phyloP scores from a whole-genome alignment of 2,888 invertebrate genomes.

The Muschampia plurimacula region DNA sequence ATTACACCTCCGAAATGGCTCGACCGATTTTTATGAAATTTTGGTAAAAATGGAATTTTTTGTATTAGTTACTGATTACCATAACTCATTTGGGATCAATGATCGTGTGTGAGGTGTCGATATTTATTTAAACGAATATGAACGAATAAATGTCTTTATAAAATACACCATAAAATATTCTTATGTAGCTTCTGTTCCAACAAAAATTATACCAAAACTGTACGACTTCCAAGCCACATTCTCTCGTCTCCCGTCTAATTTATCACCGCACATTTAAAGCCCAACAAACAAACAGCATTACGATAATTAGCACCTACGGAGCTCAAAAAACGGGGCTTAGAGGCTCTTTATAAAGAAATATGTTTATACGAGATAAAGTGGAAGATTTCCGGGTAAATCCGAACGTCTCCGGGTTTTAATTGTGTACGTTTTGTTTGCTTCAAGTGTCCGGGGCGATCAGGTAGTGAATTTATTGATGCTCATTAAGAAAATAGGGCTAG shows the following conservation, averaged over 20 bases:
- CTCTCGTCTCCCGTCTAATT: conserved; percentile 16
- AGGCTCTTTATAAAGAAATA: conserved; percentile 54
- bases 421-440: conserved; percentile 50
- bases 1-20: no score
- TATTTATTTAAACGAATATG: no score
- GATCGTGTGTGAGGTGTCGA: no score
- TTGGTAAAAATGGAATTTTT: no score
- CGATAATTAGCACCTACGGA: conserved; percentile 47
- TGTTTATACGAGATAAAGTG: conserved; percentile 59
- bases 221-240: not conserved
- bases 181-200: not conserved
- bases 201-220: not conserved
- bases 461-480: conserved; percentile 38
- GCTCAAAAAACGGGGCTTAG: conserved; percentile 57
- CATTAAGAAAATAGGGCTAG: conserved; percentile 36
- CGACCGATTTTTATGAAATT: no score
- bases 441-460: conserved; percentile 35
- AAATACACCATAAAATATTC: no score
- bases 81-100: no score
- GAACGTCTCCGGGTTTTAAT: conserved; percentile 56
- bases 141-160: no score
- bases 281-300: conserved; percentile 33
- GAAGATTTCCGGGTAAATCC: conserved; percentile 64
- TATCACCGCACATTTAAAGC: conserved; percentile 23
- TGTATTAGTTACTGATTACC: no score